These are phyloP conservation scores for Microcebus jonahi DNA, from an alignment of 2,113 vertebrate species.

Conservation along the genomic window DNA sequence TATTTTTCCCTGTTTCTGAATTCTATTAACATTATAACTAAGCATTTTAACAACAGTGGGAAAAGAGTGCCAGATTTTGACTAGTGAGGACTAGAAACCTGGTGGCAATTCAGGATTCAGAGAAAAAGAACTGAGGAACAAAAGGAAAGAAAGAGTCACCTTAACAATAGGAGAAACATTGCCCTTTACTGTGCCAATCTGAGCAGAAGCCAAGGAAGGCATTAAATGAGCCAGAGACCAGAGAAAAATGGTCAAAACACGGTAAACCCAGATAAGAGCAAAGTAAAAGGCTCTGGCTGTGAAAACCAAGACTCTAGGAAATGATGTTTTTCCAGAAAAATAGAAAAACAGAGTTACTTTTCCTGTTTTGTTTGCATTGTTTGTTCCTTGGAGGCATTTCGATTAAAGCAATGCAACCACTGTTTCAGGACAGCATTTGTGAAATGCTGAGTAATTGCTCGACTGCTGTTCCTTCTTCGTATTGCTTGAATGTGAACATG, in stretches of 20 bases:
- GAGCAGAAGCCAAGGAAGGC: neutral
- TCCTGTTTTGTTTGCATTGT: neutral
- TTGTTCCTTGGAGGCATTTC: neutral
- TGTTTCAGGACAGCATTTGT: neutral
- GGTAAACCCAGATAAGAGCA: neutral
- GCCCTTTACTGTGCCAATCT: neutral
- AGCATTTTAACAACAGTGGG: neutral
- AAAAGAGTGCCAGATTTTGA: neutral
- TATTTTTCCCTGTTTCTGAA: neutral
- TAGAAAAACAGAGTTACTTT: neutral
- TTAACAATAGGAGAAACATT: neutral
- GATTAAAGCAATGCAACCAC: neutral
- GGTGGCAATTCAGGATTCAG: neutral
- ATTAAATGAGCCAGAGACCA: neutral
- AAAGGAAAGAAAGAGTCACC: neutral
- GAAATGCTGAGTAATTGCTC: neutral
- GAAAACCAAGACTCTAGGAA: neutral
- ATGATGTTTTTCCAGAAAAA: neutral
- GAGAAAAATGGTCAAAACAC: neutral
- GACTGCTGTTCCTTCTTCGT: neutral
- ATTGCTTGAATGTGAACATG: neutral
- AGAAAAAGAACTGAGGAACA: neutral
- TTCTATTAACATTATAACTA: too few relatives aligned
- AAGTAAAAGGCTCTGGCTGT: neutral
- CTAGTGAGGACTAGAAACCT: neutral